Evolutionary conservation across 2,888 invertebrate species (phyloP).

Genomic region (Rugalucina vietnamica): DNA sequence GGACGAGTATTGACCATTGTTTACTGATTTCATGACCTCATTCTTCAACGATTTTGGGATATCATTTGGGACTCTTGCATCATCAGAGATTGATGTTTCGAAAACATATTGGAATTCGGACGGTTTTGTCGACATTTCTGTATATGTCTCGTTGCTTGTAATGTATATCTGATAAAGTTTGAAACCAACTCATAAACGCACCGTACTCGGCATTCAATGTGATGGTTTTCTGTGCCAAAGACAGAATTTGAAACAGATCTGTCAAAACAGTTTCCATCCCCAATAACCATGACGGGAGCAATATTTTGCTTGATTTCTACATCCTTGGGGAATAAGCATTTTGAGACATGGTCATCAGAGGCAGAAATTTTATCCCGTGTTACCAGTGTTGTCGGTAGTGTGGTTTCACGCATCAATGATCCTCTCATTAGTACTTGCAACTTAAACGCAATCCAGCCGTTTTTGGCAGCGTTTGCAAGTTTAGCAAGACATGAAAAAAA

Average conservation of each 20-base stretch:
- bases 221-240: slow-evolving; percentile 11
- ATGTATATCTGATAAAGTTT: neutral
- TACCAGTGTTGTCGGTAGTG: neutral
- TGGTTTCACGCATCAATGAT: neutral
- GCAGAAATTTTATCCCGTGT: neutral
- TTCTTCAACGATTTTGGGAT: neutral
- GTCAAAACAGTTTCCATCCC: slow-evolving; percentile 17
- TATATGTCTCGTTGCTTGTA: neutral
- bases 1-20: slow-evolving; percentile 10
- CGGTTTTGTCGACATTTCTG: neutral
- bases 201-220: neutral
- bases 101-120: slow-evolving; percentile 1
- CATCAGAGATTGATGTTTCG: slow-evolving; percentile 1
- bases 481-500: too few relatives aligned
- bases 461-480: neutral
- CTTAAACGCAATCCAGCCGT: neutral
- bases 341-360: neutral
- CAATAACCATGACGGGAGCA: neutral
- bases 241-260: slow-evolving; percentile 22
- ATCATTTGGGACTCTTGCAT: neutral
- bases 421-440: neutral
- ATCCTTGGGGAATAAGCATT: neutral
- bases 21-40: slow-evolving; percentile 7
- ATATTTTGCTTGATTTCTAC: neutral
- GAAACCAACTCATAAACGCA: slow-evolving; percentile 1